Evolutionary conservation across 2,888 invertebrate genomes (phyloP).

Genomic region (Machimus rusticus): DNA sequence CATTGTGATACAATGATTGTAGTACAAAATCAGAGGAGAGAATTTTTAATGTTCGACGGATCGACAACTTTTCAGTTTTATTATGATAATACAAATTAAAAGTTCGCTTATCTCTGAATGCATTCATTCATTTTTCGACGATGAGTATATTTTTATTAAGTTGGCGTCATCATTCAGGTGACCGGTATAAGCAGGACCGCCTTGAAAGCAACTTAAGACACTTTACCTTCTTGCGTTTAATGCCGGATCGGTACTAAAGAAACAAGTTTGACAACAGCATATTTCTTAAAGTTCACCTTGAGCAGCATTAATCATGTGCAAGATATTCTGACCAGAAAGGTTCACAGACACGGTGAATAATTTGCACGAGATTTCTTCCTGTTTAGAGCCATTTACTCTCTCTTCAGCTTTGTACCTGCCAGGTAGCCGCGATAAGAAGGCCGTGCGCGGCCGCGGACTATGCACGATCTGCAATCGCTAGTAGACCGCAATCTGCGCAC

Average conservation of each 20-base stretch:
- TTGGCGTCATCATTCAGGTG: neutral
- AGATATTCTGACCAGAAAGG: neutral
- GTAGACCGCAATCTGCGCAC: neutral
- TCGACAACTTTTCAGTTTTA: neutral
- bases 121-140: neutral
- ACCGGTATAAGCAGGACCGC: neutral
- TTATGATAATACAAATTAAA: neutral
- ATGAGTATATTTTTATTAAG: neutral
- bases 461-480: neutral
- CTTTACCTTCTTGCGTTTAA: neutral
- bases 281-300: conserved; percentile 16
- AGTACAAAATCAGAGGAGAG: no score
- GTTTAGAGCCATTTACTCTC: neutral
- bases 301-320: neutral
- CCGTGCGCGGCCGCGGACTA: neutral
- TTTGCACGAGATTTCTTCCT: conserved; percentile 12
- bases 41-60: no score
- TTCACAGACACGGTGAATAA: neutral
- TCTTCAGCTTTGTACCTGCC: neutral
- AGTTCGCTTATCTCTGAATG: neutral
- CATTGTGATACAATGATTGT: no score
- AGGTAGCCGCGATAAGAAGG: neutral
- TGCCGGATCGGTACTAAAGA: neutral
- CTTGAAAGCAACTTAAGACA: conserved; percentile 22
- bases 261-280: conserved; percentile 9